Conservation (phyloP, 2,113 vertebrate species). For the Ellobius talpinus region DNA sequence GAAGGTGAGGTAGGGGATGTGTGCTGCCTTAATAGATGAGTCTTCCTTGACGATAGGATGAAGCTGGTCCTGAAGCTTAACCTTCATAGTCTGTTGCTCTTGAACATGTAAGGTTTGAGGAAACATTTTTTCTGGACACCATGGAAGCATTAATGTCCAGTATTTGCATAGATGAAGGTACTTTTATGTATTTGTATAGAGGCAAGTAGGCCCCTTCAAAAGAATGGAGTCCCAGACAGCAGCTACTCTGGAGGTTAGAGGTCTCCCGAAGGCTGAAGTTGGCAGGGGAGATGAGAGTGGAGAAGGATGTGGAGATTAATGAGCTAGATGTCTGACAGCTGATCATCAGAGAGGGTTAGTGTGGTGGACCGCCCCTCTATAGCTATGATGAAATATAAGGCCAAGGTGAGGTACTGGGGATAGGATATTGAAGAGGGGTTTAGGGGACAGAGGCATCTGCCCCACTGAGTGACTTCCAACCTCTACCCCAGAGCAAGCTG, state of each 20-base stretch:
- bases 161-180: constrained; percentile 74
- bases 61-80: constrained; percentile 64
- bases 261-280: background rate
- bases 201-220: constrained; percentile 54
- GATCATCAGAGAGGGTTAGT: background rate
- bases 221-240: constrained; percentile 28
- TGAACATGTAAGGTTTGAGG: constrained; percentile 66
- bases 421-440: background rate
- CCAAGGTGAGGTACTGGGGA: background rate
- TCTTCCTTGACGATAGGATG: constrained; percentile 70
- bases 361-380: background rate
- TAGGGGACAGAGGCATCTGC: background rate
- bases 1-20: constrained; percentile 16
- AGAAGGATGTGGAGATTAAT: background rate
- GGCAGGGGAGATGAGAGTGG: background rate
- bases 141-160: constrained; percentile 60
- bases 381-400: background rate
- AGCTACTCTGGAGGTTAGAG: constrained; percentile 33
- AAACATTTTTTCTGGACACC: constrained; percentile 61
- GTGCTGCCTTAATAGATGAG: constrained; percentile 45
- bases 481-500: no score
- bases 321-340: background rate
- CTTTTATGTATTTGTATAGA: constrained; percentile 61
- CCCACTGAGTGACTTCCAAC: background rate
- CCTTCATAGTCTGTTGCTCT: constrained; percentile 75